phyloP scores from a whole-genome alignment of 2,888 invertebrate species.

The Hesperia comma region DNA sequence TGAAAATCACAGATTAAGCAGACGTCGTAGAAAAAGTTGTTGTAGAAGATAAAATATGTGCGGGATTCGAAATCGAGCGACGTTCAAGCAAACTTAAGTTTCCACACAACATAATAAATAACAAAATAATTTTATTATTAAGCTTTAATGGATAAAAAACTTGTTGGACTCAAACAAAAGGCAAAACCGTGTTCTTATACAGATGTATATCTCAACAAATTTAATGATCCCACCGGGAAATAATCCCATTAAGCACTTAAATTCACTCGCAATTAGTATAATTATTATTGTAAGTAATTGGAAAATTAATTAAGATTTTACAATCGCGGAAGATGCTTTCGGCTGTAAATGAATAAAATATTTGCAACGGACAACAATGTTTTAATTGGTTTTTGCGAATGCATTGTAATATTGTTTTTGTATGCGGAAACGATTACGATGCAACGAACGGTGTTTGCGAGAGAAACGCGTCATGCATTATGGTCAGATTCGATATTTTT shows the following conservation, averaged over 20 bases:
- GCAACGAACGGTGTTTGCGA: conserved; percentile 7
- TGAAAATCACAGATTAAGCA: too few relatives aligned
- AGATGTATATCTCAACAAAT: conserved; percentile 11
- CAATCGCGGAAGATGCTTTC: not conserved
- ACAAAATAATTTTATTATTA: too few relatives aligned
- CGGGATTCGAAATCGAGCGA: too few relatives aligned
- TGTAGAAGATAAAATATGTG: too few relatives aligned
- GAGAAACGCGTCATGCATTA: conserved; percentile 1
- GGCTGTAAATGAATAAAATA: conserved; percentile 3
- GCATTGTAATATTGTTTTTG: conserved; percentile 7
- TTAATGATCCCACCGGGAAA: not conserved
- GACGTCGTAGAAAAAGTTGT: too few relatives aligned
- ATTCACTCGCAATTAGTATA: not conserved
- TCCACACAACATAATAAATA: too few relatives aligned
- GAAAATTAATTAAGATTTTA: conserved; percentile 8
- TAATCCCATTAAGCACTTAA: conserved; percentile 1
- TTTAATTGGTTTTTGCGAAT: conserved; percentile 10
- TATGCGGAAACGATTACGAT: conserved; percentile 11
- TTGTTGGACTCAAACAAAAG: not conserved
- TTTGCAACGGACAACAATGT: conserved; percentile 14
- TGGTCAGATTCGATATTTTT: too few relatives aligned
- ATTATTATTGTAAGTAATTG: not conserved
- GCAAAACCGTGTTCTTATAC: conserved; percentile 1
- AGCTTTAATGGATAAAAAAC: not conserved
- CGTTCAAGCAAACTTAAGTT: too few relatives aligned